Base-by-base conservation (phyloP, 2,113 vertebrate species). In the Amblyopsis rosae region DNA sequence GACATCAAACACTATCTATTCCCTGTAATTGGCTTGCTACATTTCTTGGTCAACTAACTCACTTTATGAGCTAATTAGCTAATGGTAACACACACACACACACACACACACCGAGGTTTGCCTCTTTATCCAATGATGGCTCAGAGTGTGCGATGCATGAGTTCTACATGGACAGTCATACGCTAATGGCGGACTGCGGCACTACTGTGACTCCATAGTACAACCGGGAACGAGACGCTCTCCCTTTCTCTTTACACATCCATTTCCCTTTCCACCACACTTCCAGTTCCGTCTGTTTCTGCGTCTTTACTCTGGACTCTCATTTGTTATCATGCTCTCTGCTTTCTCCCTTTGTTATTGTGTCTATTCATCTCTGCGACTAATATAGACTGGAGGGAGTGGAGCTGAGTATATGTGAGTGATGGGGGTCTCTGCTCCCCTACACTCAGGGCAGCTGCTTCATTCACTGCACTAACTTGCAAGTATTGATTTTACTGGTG, bases 51-150 rank as follows among this genome's bases (percentile, higher is more conserved):
- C 83, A 83, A 81, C 78, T 75, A 77, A 73, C 77, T 65, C 64
- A 81, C 66, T 88, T 88, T 88, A 88, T 83, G 85, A 87, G 84
- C 79, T 85, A 88, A 89, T 91, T 91, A 91, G 85, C 84, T 88
- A 89, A 92, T 91, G 87, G 87, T 61, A 69, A 73, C 76, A 63
- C 72, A 83, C 26, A 26, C 26, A 26, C 2, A 83, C 26, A 26
- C 26, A 26, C 2, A 63, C 72, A 83, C 68, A 80, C 75, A 77
- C 78, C 79, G 73, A 63, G 73, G 65, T 66, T 69, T 72, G 74
- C 46, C 55, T 77, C 69, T 49, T 63, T 65, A 77, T 77, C 84
- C 84, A 89, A 88, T 91, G 82, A 75, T 63, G 70, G 66, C 17
- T 60, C n/a, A 2, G 60, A 60, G 65, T 77, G 78, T 60, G 76